Evolutionary conservation across 2,888 invertebrate genomes (phyloP).

Genomic region (Meandrusa payeni): DNA sequence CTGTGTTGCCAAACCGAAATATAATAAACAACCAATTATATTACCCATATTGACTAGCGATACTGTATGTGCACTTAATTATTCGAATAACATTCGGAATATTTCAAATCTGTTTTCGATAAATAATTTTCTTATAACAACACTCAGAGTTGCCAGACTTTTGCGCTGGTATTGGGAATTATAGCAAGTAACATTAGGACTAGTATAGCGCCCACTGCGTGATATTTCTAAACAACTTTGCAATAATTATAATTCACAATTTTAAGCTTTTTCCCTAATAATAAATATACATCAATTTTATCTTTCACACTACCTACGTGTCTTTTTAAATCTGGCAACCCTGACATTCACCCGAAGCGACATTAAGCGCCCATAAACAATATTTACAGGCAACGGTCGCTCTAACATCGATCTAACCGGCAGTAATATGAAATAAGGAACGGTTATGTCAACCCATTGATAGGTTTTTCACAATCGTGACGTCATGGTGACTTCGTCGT

Average conservation of each 20-base stretch:
- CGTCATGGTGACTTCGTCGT: conserved; percentile 66
- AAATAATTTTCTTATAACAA: not conserved
- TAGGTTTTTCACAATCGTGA: conserved; percentile 61
- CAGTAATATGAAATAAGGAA: conserved; percentile 30
- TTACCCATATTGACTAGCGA: conserved; percentile 58
- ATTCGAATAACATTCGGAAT: conserved; percentile 4
- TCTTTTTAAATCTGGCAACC: conserved; percentile 18
- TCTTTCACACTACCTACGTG: conserved; percentile 7
- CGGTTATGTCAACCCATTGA: conserved; percentile 67
- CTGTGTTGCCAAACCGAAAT: conserved; percentile 1
- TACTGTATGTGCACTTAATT: conserved; percentile 49
- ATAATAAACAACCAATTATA: conserved; percentile 26
- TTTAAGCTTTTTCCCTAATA: not conserved
- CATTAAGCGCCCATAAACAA: conserved; percentile 2
- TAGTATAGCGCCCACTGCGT: conserved; percentile 15
- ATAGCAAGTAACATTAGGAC: conserved; percentile 14
- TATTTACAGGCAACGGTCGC: conserved; percentile 14
- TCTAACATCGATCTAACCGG: conserved; percentile 24
- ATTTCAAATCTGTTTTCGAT: not conserved
- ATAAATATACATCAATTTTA: not conserved
- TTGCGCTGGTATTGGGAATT: too few species aligned
- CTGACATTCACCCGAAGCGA: conserved; percentile 11
- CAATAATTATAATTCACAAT: too few species aligned
- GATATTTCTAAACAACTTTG: not conserved
- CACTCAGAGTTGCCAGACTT: conserved; percentile 15